Evolutionary conservation across 2,113 vertebrate species (phyloP).

Genomic region (Drymodes brunneopygia): DNA sequence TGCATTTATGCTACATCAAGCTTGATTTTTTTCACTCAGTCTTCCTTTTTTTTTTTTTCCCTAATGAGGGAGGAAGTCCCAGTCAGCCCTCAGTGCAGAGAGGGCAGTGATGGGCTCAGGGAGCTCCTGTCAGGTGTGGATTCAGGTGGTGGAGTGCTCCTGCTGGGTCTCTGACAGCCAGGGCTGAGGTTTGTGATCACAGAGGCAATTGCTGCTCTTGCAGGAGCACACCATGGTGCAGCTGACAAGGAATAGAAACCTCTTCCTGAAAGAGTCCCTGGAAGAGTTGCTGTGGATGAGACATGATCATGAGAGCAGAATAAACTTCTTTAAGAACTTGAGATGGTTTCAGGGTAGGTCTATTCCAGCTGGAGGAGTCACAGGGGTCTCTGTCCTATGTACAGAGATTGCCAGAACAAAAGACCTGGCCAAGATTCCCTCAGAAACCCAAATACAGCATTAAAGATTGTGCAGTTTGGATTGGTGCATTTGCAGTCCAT

Average conservation of each 20-base stretch:
- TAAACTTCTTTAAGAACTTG: not conserved
- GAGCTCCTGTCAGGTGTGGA: not conserved
- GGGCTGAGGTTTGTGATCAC: rapidly evolving
- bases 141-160: not conserved
- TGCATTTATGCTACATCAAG: not conserved
- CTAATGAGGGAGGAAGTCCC: not conserved
- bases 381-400: not conserved
- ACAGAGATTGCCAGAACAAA: not conserved
- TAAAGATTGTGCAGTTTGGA: not conserved
- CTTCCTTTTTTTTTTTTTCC: not conserved
- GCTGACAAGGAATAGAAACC: not conserved
- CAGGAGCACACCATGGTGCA: not conserved
- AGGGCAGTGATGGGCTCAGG: not conserved
- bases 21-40: not conserved
- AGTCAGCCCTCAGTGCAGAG: not conserved
- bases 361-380: not conserved
- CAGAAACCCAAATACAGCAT: not conserved
- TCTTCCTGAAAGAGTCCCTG: not conserved
- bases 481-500: not conserved
- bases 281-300: not conserved
- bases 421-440: not conserved
- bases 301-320: rapidly evolving
- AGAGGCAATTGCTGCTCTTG: not conserved
- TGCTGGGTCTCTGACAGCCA: not conserved
- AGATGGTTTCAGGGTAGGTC: not conserved